Base-by-base conservation (phyloP, 92 coral and sea anemone genomes). In the Montipora capitata region DNA sequence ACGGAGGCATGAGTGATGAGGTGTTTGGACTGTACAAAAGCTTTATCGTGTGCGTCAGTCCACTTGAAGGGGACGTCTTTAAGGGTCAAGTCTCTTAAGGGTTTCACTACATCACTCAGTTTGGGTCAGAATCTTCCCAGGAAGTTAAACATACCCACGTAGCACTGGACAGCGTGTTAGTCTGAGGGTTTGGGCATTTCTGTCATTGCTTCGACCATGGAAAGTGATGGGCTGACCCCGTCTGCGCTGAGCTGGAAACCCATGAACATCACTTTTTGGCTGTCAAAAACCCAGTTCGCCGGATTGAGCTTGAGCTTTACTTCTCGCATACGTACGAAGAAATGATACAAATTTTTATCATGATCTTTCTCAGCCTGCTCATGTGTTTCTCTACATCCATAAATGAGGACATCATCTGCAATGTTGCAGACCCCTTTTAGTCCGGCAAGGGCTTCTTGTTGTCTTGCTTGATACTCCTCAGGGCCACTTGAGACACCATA, bases 361-460 rank as follows among this genome's bases (percentile, higher is more conserved):
- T 57, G 63, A 57, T 57, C 63, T 14, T 57, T 57, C 63, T 57
- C 63, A 9, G n/a, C 63, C 63, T 0, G 7, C 51, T 45, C 51
- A 45, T 45, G 0, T 45, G 51, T 45, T 45, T 45, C 51, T 45
- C 51, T 8, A 4, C 51, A 45, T 8, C 0, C 0, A 45, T 45
- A 45, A 45, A 45, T 45, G 0, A 0, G 51, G 51, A 45, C 51
- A 45, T 14, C 63, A 57, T 57, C 63, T 57, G 63, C 63, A 57
- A 57, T 57, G 63, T 57, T 57, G 63, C 63, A 57, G 67, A 76
- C 39, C 44, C 74, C 83, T 52, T 85, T 64, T 61, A 85, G 77
- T 39, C 83, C 83, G 45, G 83, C 89, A 13, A 85, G 58, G 73
- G 83, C 76, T 85, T 85, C 83, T 40, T 85, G 89, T 41, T 85